A percentile compares a stretch with the other conserved stretches of the same genome.
These are phyloP conservation scores for Perognathus longimembris DNA, from an alignment of 2,113 vertebrate species.

Conservation along the genomic window DNA sequence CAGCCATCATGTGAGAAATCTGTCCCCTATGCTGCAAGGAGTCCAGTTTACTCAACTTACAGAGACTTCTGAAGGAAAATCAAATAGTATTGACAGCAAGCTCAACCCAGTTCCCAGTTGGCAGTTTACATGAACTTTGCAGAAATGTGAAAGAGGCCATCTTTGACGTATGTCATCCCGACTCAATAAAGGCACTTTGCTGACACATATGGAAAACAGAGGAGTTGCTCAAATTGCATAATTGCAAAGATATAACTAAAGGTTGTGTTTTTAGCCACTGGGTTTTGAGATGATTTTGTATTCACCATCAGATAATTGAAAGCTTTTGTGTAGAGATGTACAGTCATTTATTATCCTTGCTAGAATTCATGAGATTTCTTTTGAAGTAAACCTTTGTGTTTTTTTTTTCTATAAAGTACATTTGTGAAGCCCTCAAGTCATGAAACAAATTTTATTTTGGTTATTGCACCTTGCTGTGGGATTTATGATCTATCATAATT, in stretches of 20 bases:
- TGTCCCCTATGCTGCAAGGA: background rate
- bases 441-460: constrained; percentile 71
- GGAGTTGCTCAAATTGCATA: background rate
- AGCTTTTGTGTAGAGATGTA: background rate
- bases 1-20: background rate
- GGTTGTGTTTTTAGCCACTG: background rate
- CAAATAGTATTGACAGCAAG: background rate
- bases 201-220: background rate
- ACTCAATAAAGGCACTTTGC: background rate
- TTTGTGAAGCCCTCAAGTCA: constrained; percentile 66
- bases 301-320: background rate
- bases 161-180: background rate
- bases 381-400: constrained; percentile 71
- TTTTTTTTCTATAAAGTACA: background rate
- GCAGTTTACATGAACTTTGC: background rate
- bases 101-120: background rate
- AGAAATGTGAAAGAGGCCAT: background rate
- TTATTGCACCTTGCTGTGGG: constrained; percentile 56
- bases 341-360: constrained; percentile 40
- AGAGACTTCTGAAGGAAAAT: background rate
- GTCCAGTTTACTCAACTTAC: background rate
- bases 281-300: background rate
- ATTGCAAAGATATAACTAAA: background rate
- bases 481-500: constrained; percentile 74
- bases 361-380: constrained; percentile 73